These are phyloP conservation scores for Nixonia krombeini DNA, from an alignment of 1,140 invertebrate genomes.

Conservation along the genomic window DNA sequence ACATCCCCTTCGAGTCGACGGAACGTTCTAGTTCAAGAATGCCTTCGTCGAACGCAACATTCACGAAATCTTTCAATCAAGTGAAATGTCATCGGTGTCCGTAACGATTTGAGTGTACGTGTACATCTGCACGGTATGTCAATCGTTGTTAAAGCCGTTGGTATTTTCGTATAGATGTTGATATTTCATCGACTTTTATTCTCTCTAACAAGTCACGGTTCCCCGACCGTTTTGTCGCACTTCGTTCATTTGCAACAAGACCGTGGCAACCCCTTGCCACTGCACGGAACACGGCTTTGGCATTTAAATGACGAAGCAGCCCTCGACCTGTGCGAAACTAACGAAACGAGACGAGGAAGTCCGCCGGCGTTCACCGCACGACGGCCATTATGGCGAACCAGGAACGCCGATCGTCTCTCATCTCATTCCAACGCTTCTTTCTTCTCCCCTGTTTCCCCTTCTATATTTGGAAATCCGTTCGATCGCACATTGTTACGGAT, in stretches of 20 bases:
- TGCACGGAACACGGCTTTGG: slow-evolving; percentile 39
- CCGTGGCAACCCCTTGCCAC: slow-evolving; percentile 8
- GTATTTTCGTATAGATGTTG: not conserved
- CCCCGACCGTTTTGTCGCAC: slow-evolving; percentile 3
- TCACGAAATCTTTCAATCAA: too few relatives aligned
- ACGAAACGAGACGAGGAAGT: slow-evolving; percentile 52
- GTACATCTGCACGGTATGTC: too few relatives aligned
- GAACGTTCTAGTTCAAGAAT: too few relatives aligned
- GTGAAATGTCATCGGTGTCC: too few relatives aligned
- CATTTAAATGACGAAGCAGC: slow-evolving; percentile 62
- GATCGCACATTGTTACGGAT: too few relatives aligned
- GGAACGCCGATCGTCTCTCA: slow-evolving; percentile 32
- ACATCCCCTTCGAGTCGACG: too few relatives aligned
- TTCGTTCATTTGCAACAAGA: not conserved
- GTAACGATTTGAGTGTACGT: too few relatives aligned
- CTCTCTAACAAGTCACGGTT: too few relatives aligned
- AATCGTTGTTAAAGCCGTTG: too few relatives aligned
- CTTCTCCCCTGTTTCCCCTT: slow-evolving; percentile 29
- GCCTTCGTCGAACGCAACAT: too few relatives aligned
- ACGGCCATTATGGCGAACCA: slow-evolving; percentile 40
- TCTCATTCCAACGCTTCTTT: too few relatives aligned
- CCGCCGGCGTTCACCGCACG: slow-evolving; percentile 30
- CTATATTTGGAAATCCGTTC: too few relatives aligned
- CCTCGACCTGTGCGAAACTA: slow-evolving; percentile 47
- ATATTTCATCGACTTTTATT: slow-evolving; percentile 13